Conservation (phyloP, 2,113 vertebrate genomes). For the Bos taurus region DNA sequence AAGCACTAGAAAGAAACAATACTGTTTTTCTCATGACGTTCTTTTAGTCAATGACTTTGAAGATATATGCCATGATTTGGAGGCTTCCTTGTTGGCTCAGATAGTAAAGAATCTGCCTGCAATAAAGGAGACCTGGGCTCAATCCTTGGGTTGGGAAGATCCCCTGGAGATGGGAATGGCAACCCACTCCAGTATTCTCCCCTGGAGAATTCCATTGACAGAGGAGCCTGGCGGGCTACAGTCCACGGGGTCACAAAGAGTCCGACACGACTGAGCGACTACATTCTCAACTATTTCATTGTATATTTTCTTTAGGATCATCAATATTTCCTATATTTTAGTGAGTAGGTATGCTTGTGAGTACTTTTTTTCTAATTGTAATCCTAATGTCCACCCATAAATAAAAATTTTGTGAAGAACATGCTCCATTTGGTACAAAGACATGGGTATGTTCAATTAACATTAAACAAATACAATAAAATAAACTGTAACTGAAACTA, state of each 20-base stretch:
- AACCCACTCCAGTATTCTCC: not conserved
- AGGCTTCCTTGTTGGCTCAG: not conserved
- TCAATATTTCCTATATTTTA: not conserved
- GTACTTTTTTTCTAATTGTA: not conserved
- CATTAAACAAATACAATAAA: not conserved
- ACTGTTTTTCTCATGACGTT: not conserved
- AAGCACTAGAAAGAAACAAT: conserved; percentile 26
- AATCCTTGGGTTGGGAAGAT: not conserved
- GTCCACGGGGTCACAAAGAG: not conserved
- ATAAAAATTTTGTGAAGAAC: not conserved
- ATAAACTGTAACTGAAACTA: not conserved
- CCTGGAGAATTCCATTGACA: not conserved
- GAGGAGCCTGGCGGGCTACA: not conserved
- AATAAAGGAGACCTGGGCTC: not conserved
- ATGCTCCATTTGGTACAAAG: not conserved
- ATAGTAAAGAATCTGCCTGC: not conserved
- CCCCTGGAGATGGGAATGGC: not conserved
- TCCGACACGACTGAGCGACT: not conserved
- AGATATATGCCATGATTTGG: not conserved
- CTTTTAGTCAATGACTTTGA: not conserved
- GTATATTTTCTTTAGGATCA: not conserved
- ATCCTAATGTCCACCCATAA: not conserved
- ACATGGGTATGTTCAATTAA: not conserved
- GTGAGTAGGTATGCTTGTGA: not conserved
- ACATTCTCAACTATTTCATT: not conserved